Evolutionary conservation across 1,140 invertebrate species (phyloP).

Genomic region (Hestina assimilis): DNA sequence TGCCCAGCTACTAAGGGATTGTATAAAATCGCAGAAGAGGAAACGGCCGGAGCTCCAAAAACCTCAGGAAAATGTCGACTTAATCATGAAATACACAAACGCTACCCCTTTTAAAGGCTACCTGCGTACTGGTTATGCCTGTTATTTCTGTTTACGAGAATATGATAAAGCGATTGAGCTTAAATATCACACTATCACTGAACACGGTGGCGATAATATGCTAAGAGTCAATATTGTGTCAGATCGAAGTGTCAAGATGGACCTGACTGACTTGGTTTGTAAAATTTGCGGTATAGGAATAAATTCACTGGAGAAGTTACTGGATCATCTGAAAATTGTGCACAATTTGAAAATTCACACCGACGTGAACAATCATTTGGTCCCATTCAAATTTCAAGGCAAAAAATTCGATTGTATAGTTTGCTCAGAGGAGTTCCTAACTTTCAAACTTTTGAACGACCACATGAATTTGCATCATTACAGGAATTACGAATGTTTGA

Average conservation of each 20-base stretch:
- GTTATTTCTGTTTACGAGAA: conserved; percentile 21
- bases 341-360: conserved; percentile 24
- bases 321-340: conserved; percentile 20
- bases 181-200: conserved; percentile 20
- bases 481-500: conserved; percentile 36
- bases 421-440: conserved; percentile 30
- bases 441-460: conserved; percentile 35
- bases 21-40: not conserved
- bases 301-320: conserved; percentile 21
- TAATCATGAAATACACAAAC: conserved; percentile 17
- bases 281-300: conserved; percentile 28
- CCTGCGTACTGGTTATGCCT: conserved; percentile 15
- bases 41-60: conserved; percentile 1
- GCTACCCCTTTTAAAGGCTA: conserved; percentile 22
- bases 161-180: conserved; percentile 14
- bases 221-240: not conserved
- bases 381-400: conserved; percentile 41
- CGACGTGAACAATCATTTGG: conserved; percentile 36
- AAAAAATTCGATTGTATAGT: conserved; percentile 29
- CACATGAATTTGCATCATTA: conserved; percentile 38
- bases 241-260: conserved; percentile 26
- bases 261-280: conserved; percentile 38
- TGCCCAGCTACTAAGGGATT: not conserved
- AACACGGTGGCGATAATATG: not conserved
- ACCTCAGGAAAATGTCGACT: conserved; percentile 13